These are phyloP conservation scores for Zelleria hepariella DNA, from an alignment of 2,888 invertebrate species.

Conservation along the genomic window DNA sequence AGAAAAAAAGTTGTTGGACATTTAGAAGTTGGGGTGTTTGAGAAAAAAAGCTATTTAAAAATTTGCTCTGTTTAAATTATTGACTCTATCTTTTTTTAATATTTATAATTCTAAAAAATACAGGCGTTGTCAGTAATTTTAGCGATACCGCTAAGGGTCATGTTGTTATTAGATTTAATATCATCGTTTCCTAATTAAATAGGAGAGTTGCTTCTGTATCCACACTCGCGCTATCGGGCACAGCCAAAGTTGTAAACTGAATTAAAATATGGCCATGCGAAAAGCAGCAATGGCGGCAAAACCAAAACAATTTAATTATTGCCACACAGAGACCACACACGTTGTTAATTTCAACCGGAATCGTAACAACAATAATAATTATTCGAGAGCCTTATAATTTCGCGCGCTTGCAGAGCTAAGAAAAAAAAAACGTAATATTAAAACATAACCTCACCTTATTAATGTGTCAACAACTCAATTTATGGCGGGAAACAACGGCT, in stretches of 20 bases:
- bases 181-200: too few relatives aligned
- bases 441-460: slow-evolving; percentile 68
- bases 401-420: slow-evolving; percentile 41
- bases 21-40: too few relatives aligned
- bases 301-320: slow-evolving; percentile 50
- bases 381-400: slow-evolving; percentile 63
- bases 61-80: too few relatives aligned
- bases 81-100: too few relatives aligned
- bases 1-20: too few relatives aligned
- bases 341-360: slow-evolving; percentile 55
- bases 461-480: slow-evolving; percentile 73
- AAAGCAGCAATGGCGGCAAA: slow-evolving; percentile 27
- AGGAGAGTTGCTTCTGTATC: neutral
- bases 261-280: slow-evolving; percentile 41
- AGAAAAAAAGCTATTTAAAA: too few relatives aligned
- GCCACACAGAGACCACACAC: slow-evolving; percentile 55
- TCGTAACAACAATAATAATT: slow-evolving; percentile 65
- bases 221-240: slow-evolving; percentile 16
- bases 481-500: slow-evolving; percentile 62
- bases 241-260: slow-evolving; percentile 31
- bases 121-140: too few relatives aligned
- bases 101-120: too few relatives aligned
- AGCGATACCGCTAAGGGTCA: too few relatives aligned
- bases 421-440: slow-evolving; percentile 53
- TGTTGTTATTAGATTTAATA: too few relatives aligned